phyloP scores from a whole-genome alignment of 2,797 vertebrate species.

The Erpetoichthys calabaricus region DNA sequence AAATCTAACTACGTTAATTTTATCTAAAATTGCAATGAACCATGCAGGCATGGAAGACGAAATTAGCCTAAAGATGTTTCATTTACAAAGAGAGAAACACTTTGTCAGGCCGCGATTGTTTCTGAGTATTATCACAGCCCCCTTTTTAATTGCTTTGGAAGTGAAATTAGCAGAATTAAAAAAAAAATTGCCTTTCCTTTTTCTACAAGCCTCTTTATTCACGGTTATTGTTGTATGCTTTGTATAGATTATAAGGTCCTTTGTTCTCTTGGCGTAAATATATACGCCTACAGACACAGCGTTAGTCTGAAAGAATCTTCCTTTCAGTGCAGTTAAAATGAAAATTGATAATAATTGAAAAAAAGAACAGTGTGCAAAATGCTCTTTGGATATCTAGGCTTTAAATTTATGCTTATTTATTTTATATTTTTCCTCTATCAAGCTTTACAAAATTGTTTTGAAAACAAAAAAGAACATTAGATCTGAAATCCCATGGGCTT shows the following conservation, averaged over 20 bases:
- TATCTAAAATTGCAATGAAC: conserved; percentile 77
- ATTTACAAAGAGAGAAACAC: conserved; percentile 78
- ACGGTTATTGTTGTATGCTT: conserved; percentile 80
- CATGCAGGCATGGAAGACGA: conserved; percentile 66
- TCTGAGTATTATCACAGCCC: conserved; percentile 76
- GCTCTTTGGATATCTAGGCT: no score
- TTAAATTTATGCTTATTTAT: no score
- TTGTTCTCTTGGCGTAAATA: conserved; percentile 83
- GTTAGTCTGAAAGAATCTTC: conserved; percentile 48
- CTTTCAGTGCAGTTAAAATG: conserved; percentile 34
- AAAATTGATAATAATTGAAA: conserved; percentile 40
- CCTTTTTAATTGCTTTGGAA: conserved; percentile 91
- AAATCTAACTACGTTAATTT: conserved; percentile 76
- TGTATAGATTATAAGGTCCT: conserved; percentile 77
- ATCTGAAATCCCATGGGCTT: no score
- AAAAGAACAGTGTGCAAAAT: background rate
- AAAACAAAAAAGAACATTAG: no score
- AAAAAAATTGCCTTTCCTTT: conserved; percentile 72
- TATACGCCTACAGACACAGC: conserved; percentile 74
- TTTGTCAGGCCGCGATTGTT: conserved; percentile 74
- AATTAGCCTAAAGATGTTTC: conserved; percentile 80
- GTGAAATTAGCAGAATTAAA: conserved; percentile 94
- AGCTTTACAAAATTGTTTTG: no score
- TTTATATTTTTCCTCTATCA: no score
- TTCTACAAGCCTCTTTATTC: conserved; percentile 75